Evolutionary conservation across 2,797 vertebrate species (phyloP), one percentile per base, ranked within the genome.

Genomic region (Sciaenops ocellatus): DNA sequence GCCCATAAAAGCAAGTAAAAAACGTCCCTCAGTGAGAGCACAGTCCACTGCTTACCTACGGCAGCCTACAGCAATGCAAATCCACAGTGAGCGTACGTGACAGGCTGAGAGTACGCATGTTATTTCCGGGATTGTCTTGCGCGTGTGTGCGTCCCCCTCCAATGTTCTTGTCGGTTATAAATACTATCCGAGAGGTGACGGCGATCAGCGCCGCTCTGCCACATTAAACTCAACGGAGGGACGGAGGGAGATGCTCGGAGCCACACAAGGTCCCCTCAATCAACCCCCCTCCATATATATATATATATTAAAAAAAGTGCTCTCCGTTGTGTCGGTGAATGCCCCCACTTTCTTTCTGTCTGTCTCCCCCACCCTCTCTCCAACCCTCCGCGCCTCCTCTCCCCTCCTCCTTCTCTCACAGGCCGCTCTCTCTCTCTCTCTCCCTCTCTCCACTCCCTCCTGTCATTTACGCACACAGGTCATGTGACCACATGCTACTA

Each of bases 51-150:
- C 87, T 92, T 83, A 91, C 91, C 88, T 79, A 79, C 84, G 44
- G 80, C 82, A 80, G 87, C 80, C 76, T 22, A 74, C 83, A 81
- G 84, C 79, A 16, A 72, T 59, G 86, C 69, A 87, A 79, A 90
- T 87, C 90, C 83, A 73, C 84, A 5, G 81, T 15, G 90, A 90
- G 92, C 85, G 88, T 93, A 94, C 93, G 93, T 92, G 93, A 95
- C 91, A 76, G 87, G 83, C 90, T 76, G 90, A 83, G 89, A 79
- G 92, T 94, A 89, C 89, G 85, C 87, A 82, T 88, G 88, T 84
- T 90, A 91, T 91, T 94, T 95, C 94, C 93, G 93, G 93, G 90
- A 88, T 89, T 72, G 89, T 92, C 90, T 85, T 52, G 83, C 80
- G 46, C 77, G 79, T 82, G 78, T 70, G 76, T 20, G 76, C 63